phyloP scores from a whole-genome alignment of 2,113 vertebrate genomes.

The Lampris incognitus region DNA sequence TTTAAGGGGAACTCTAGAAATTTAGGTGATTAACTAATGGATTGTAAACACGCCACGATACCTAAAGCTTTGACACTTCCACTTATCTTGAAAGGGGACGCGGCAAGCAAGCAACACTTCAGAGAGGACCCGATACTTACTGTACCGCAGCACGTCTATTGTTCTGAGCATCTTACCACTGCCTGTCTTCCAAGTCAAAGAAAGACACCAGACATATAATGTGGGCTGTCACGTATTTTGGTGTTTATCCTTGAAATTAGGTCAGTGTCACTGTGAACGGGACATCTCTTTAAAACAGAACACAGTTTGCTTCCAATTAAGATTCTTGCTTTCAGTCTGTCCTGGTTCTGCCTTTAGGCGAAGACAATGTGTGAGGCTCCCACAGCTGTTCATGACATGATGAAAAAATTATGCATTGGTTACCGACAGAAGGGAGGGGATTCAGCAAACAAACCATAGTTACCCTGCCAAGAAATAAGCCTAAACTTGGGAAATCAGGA shows the following conservation, averaged over 20 bases:
- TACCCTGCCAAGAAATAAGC: slow-evolving; percentile 23
- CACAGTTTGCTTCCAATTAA: not conserved
- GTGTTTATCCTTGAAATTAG: slow-evolving; percentile 10
- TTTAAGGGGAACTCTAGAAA: not conserved
- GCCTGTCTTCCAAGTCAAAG: not conserved
- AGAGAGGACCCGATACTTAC: not conserved
- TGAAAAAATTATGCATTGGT: slow-evolving; percentile 65
- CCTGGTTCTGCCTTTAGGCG: slow-evolving; percentile 12
- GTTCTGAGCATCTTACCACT: not conserved
- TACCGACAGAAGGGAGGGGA: slow-evolving; percentile 38
- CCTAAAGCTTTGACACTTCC: not conserved
- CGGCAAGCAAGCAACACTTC: not conserved
- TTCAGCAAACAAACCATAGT: slow-evolving; percentile 52
- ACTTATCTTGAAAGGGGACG: not conserved
- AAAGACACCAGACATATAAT: not conserved
- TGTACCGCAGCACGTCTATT: too few species aligned
- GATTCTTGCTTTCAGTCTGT: slow-evolving; percentile 2
- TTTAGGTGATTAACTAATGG: not conserved
- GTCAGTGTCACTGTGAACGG: slow-evolving; percentile 11
- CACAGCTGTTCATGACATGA: slow-evolving; percentile 75
- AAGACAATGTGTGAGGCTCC: slow-evolving; percentile 25
- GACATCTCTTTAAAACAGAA: not conserved
- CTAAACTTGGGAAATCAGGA: slow-evolving; percentile 13
- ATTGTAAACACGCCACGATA: not conserved
- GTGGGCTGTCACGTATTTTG: not conserved